Evolutionary conservation across 2,113 vertebrate genomes (phyloP).

Genomic region (Lagopus leucura): DNA sequence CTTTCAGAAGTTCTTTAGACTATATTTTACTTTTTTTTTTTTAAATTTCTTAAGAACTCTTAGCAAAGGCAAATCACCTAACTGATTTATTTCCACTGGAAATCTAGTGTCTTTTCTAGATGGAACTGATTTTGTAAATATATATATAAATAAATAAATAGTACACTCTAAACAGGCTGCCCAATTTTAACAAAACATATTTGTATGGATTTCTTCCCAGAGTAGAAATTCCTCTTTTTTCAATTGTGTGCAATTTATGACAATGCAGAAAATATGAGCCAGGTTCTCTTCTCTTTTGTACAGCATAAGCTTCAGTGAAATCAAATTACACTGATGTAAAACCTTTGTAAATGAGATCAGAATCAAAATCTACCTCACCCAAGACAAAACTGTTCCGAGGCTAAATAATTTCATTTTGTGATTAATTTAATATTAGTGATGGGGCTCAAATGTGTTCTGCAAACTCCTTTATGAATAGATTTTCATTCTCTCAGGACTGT

Average conservation of each 20-base stretch:
- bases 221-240: constrained; percentile 45
- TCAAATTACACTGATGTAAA: constrained; percentile 60
- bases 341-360: constrained; percentile 64
- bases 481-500: constrained; percentile 29
- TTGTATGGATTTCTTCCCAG: constrained; percentile 59
- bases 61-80: neutral
- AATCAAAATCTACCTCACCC: constrained; percentile 44
- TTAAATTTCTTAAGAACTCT: neutral
- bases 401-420: constrained; percentile 60
- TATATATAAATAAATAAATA: neutral
- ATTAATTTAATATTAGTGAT: constrained; percentile 58
- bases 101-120: neutral
- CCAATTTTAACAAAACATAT: constrained; percentile 37
- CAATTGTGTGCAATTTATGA: constrained; percentile 50
- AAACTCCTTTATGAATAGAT: constrained; percentile 39
- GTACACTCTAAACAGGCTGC: neutral
- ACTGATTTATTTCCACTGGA: neutral
- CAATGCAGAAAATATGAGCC: constrained; percentile 48
- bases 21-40: neutral
- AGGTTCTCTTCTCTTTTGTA: constrained; percentile 15
- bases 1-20: neutral
- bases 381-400: constrained; percentile 50
- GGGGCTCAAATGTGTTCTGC: constrained; percentile 27
- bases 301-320: constrained; percentile 43
- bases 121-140: neutral